Percentiles rank a stretch among this genome's conserved stretches.
Conservation (phyloP, 2,113 vertebrate species). For the Tringa solitaria region DNA sequence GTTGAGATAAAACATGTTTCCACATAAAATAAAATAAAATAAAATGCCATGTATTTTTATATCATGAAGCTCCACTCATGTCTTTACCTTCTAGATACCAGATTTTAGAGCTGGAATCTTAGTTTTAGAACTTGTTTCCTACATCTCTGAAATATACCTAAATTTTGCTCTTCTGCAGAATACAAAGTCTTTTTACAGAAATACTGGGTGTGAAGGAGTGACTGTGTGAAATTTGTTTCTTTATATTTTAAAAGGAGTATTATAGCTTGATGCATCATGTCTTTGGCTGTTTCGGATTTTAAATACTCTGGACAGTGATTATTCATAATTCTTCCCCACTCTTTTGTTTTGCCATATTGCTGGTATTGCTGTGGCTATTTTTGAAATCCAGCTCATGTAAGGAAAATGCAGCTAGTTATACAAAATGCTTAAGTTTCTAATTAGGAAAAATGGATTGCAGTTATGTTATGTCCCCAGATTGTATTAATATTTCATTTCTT, state of each 20-base stretch:
- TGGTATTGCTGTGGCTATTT: not conserved
- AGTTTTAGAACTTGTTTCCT: not conserved
- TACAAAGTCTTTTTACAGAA: not conserved
- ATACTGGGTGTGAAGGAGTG: not conserved
- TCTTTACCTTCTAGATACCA: not conserved
- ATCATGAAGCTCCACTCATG: not conserved
- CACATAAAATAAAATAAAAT: not conserved
- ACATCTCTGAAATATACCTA: not conserved
- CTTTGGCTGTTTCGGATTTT: not conserved
- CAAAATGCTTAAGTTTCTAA: conserved; percentile 32
- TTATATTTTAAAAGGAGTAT: not conserved
- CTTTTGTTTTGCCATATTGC: not conserved
- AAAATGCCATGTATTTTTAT: not conserved
- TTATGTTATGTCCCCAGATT: not conserved
- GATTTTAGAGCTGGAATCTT: not conserved
- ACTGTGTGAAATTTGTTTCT: not conserved
- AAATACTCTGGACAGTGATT: not conserved
- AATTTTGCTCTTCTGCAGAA: not conserved
- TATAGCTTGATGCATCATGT: not conserved
- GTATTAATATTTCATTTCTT: conserved; percentile 57
- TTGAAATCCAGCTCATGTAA: not conserved
- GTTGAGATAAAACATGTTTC: not conserved
- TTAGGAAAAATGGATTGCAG: conserved; percentile 9
- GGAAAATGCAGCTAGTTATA: not conserved
- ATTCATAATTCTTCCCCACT: not conserved